These are phyloP conservation scores for Hydropotes inermis DNA, from an alignment of 2,113 vertebrate species.

Conservation along the genomic window DNA sequence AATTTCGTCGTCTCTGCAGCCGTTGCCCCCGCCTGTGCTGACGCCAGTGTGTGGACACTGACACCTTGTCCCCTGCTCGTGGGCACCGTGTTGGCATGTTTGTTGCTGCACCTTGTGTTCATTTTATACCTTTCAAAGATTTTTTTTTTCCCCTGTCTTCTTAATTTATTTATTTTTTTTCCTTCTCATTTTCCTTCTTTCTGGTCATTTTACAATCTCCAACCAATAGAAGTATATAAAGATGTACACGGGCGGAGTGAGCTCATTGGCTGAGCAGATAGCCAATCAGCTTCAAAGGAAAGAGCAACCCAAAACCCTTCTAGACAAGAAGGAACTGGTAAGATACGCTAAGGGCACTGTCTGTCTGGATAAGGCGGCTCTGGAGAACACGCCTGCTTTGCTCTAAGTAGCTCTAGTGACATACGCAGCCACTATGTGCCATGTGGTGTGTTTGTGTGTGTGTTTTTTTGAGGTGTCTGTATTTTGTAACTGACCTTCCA, in stretches of 20 bases:
- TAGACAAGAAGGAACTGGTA: conserved; percentile 97
- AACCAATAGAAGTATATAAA: conserved; percentile 91
- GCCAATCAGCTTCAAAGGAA: conserved; percentile 95
- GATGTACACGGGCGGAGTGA: conserved; percentile 98
- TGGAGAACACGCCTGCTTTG: conserved; percentile 31
- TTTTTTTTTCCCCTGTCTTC: conserved; percentile 47
- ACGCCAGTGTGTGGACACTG: not conserved
- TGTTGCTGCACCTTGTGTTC: conserved; percentile 76
- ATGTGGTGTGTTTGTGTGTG: not conserved
- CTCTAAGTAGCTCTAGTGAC: not conserved
- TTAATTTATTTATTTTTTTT: conserved; percentile 72
- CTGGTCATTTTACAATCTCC: conserved; percentile 74
- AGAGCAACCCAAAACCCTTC: conserved; percentile 89
- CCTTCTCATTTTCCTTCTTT: conserved; percentile 67
- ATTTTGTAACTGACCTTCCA: not conserved
- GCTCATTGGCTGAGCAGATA: conserved; percentile 97
- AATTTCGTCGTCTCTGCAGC: not conserved
- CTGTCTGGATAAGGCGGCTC: conserved; percentile 59
- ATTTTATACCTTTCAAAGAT: conserved; percentile 45
- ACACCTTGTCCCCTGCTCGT: conserved; percentile 58
- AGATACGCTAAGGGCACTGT: conserved; percentile 73
- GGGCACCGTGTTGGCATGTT: conserved; percentile 83
- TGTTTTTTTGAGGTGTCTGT: not conserved
- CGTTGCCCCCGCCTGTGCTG: not conserved
- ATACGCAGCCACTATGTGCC: not conserved